Evolutionary conservation across 2,888 invertebrate genomes (phyloP).

Genomic region (Drosophila macrospina): DNA sequence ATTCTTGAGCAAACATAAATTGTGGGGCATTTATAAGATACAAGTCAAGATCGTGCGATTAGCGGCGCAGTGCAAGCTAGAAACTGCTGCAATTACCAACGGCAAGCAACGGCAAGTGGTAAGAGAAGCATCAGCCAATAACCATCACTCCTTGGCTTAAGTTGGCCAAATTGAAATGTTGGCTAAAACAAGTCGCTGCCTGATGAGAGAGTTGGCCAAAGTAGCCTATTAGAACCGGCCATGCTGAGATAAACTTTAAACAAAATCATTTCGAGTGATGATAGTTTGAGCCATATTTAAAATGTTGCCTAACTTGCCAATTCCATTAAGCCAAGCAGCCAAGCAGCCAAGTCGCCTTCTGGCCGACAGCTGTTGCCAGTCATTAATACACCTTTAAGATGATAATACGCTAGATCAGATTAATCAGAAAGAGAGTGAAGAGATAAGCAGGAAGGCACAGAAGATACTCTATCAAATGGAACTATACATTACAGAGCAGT

Average conservation of each 20-base stretch:
- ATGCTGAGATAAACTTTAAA: constrained; percentile 19
- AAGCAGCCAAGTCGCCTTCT: constrained; percentile 4
- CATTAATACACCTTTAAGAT: constrained; percentile 53
- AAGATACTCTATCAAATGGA: constrained; percentile 7
- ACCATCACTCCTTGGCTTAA: constrained; percentile 30
- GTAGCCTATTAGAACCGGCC: constrained; percentile 24
- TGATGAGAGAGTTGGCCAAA: constrained; percentile 9
- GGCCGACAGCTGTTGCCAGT: constrained; percentile 25
- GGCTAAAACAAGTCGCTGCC: constrained; percentile 45
- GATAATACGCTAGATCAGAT: constrained; percentile 44
- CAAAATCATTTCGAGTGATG: constrained; percentile 31
- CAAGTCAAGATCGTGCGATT: constrained; percentile 69
- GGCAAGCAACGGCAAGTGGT: constrained; percentile 19
- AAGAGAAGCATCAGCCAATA: constrained; percentile 30
- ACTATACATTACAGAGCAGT: background rate
- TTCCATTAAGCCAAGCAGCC: constrained; percentile 38
- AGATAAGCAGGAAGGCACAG: background rate
- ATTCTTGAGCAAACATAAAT: constrained; percentile 74
- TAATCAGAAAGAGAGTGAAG: constrained; percentile 38
- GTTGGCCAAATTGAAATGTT: constrained; percentile 72
- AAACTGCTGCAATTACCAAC: constrained; percentile 44
- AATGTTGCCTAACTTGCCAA: constrained; percentile 30
- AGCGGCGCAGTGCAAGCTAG: constrained; percentile 22
- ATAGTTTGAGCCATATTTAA: constrained; percentile 25
- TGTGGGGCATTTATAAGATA: constrained; percentile 75